Evolutionary conservation across 2,888 invertebrate genomes (phyloP), one percentile per base, ranked within the genome.

Genomic region (Balanococcus diminutus): DNA sequence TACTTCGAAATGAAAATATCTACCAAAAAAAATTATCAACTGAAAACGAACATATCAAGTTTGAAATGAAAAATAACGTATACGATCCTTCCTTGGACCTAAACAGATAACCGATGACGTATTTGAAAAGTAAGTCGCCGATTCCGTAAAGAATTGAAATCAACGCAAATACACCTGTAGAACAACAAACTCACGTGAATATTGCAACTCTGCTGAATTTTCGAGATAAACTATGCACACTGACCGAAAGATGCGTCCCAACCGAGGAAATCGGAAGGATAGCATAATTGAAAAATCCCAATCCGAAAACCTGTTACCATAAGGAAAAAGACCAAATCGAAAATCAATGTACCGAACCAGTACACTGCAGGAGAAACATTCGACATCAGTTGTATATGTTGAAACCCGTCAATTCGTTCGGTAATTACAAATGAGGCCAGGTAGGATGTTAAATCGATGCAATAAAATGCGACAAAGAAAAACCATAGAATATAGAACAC

Each of bases 311-410:
- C 2, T n/a, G 84, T 9, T 39, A 87, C 79, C 6, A 87, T 0
- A 9, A 88, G 36, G 82, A 87, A 89, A 5, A 91, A 28, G 0
- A 91, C 0, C 8, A 91, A 88, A 90, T 95, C 95, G 88, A 92
- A 92, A 0, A 91, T 1, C 75, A 93, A 92, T 83, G 92, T 92
- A 4, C 92, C 90, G 2, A 91, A 56, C 95, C 95, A 96, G 89
- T 94, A 94, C 8, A 91, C 90, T 14, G 89, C 88, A 0, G 92
- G 90, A 0, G 92, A 90, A 32, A 94, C 92, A 2, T 94, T 94
- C 0, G 93, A 91, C 93, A 94, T 93, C 32, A 92, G 89, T 90
- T 95, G 94, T 51, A 94, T 89, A 88, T 93, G 93, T 32, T 94
- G 93, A 46, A 94, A 91, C 83, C 93, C 93, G 0, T 91, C 91